Conservation (phyloP, 2,113 vertebrate species). For the Microtus ochrogaster region DNA sequence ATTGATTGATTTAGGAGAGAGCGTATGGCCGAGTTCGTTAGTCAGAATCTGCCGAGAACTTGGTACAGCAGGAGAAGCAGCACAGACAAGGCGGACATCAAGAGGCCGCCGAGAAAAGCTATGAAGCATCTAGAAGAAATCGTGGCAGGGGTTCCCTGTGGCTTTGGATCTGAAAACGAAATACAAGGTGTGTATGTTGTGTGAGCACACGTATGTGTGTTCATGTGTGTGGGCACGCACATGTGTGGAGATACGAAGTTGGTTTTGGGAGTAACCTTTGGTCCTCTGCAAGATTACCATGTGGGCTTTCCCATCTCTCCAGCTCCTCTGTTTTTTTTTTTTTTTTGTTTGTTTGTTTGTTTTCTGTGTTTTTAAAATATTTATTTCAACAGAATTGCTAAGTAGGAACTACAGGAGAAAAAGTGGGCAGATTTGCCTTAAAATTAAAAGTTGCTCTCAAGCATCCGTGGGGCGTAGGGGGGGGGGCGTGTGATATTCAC, state of each 20-base stretch:
- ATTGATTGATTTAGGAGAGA: constrained; percentile 21
- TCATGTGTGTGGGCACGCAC: not conserved
- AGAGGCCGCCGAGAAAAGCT: not conserved
- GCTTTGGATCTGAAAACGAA: not conserved
- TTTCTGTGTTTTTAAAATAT: not conserved
- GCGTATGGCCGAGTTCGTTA: not conserved
- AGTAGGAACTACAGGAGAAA: constrained; percentile 1
- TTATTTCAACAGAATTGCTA: not conserved
- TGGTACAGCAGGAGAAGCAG: not conserved
- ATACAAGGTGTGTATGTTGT: not conserved
- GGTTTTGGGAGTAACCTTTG: not conserved
- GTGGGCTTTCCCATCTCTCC: not conserved
- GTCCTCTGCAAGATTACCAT: not conserved
- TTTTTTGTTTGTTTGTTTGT: not conserved
- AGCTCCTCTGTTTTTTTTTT: not conserved
- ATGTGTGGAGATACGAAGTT: not conserved
- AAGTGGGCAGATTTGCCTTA: constrained; percentile 15
- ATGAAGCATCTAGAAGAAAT: constrained; percentile 1
- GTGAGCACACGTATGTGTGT: not conserved
- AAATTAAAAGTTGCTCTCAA: not conserved
- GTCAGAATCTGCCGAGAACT: not conserved
- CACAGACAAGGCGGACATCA: not conserved
- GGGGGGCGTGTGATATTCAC: not conserved
- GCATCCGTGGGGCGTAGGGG: not conserved
- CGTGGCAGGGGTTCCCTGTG: not conserved